Base-by-base conservation (phyloP, 2,797 vertebrate species). In the Xenops minutus region DNA sequence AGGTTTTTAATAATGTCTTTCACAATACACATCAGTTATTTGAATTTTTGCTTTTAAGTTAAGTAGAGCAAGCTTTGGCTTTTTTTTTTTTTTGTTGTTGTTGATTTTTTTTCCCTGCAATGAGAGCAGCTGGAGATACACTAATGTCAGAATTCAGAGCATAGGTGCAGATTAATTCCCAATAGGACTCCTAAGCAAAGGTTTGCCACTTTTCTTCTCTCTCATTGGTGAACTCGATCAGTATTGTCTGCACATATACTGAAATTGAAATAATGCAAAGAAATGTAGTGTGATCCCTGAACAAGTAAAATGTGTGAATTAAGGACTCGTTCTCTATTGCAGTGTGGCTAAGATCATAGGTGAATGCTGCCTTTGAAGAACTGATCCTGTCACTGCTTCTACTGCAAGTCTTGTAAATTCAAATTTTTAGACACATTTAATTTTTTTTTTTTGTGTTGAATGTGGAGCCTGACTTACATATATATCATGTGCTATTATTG, bases 1-100 rank as follows among this genome's bases (percentile, higher is more conserved):
- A 74, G 10, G 12, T 59, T 92, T 77, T 73, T 44, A 29, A 9
- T 56, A 27, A 16, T 66, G 12, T 41, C 26, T 56, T 84, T 84
- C 29, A 54, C 12, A 49, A 6, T 78, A 24, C 15, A 18, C 10
- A 49, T 56, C 37, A 75, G 13, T 87, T 89, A 39, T 41, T 62
- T 95, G 24, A 59, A 85, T n/a, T 62, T 88, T 83, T 71, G 18
- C 41, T 77, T 83, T 74, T 71, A 32, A 56, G 23, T 66, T 82
- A 46, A 39, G 8, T 43, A 27, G n/a, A 74, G 14, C 29, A 24
- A 78, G 30, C 19, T 86, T 78, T 52, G 23, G 3, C 13, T 21
- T 51, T 12, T 2, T 44, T 44, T 9, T 44, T 46, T 49, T 14
- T 23, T 32, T 37, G 10, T 36, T 61, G 5, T 44, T 30, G 21